Base-by-base conservation (phyloP, 2,113 vertebrate genomes). In the Sorex fumeus region DNA sequence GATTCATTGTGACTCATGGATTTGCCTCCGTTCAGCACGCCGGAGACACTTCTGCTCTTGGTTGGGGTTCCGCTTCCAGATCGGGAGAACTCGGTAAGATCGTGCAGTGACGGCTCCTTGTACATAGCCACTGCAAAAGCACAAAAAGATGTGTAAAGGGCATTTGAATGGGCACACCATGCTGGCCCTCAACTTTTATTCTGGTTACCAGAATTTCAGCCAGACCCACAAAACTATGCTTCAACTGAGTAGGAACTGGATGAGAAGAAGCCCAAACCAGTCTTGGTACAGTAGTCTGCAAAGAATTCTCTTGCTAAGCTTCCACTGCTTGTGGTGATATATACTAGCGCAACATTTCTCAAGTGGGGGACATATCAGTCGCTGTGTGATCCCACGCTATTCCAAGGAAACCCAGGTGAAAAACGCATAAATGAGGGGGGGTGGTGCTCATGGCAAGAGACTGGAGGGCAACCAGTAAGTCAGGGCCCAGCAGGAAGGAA, bases 11-110 rank as follows among this genome's bases (percentile, higher is more conserved):
- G 99, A 98, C 99, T 99, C 98, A 99, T 99, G 93, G 99, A 98
- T 98, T 99, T 99, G 95, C 99, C 99, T 96, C 99, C 99, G 0
- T 99, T 99, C 97, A 99, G 98, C 95, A 99, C 98, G 36, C 99
- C 99, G 4, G 99, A 99, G 96, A 99, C 99, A 36, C 99, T 99
- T 98, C 99, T 98, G 98, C 99, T 99, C 98, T 99, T 99, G 95
- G 99, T 99, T 84, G 99, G 99, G 47, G 99, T 99, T 95, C 99
- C 99, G n/a, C 99, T 99, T 97, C 99, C 99, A 28, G 99, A 99
- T 93, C 99, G 98, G 91, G 99, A 99, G 98, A 99, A 99, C 98
- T 99, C 99, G 86, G 99, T 99, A 97, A 99, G 98, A 95, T 99
- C 99, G 13, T 99, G 99, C 91, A 99, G 98, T 67, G 99, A 99